Conservation (phyloP, 2,888 invertebrate genomes). For the Pollenia griseotomentosa region DNA sequence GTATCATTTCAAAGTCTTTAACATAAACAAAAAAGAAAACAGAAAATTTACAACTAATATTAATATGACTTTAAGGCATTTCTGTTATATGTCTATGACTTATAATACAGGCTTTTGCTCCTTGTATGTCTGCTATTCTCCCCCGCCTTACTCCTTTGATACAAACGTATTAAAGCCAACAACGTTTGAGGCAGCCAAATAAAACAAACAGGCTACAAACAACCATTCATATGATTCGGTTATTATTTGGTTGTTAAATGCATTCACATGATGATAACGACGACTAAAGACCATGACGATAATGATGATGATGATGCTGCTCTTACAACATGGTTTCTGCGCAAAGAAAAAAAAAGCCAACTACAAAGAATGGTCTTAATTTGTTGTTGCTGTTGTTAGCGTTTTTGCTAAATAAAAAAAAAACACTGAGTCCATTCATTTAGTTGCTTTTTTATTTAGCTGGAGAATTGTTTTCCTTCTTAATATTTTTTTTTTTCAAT, state of each 20-base stretch:
- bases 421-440: slow-evolving; percentile 55
- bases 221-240: slow-evolving; percentile 66
- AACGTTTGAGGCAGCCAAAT: slow-evolving; percentile 43
- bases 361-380: slow-evolving; percentile 50
- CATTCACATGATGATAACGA: slow-evolving; percentile 62
- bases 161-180: slow-evolving; percentile 8
- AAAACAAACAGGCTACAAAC: slow-evolving; percentile 48
- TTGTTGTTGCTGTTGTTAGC: slow-evolving; percentile 45
- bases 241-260: slow-evolving; percentile 72
- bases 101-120: slow-evolving; percentile 35
- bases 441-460: slow-evolving; percentile 9
- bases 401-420: slow-evolving; percentile 14
- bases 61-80: slow-evolving; percentile 71
- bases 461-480: slow-evolving; percentile 25
- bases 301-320: slow-evolving; percentile 32
- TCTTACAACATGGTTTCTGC: slow-evolving; percentile 31
- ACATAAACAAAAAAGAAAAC: not conserved
- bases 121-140: not conserved
- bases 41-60: slow-evolving; percentile 66
- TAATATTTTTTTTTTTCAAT: slow-evolving; percentile 19
- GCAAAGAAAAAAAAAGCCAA: slow-evolving; percentile 10
- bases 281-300: not conserved
- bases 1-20: slow-evolving; percentile 30
- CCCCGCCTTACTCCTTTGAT: not conserved
- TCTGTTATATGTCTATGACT: slow-evolving; percentile 45